Conservation (phyloP, 2,113 vertebrate species). For the Alexandromys fortis region DNA sequence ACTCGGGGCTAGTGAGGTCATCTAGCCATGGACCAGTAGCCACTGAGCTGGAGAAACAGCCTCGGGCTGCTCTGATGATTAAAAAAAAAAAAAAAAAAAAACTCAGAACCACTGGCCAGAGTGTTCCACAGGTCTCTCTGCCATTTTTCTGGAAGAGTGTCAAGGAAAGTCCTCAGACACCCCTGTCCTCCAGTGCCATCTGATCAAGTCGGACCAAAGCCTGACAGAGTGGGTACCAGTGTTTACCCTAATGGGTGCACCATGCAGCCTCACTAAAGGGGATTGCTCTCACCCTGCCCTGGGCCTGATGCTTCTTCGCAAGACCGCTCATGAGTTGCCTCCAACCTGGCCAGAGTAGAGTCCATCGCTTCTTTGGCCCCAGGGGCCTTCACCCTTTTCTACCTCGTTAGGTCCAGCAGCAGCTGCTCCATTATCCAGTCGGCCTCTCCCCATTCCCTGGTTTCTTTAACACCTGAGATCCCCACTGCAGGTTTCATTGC, state of each 20-base stretch:
- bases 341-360: background rate
- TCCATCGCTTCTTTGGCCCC: fast-evolving
- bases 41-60: background rate
- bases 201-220: too few species aligned
- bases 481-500: fast-evolving
- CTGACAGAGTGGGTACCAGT: fast-evolving
- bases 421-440: background rate
- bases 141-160: background rate
- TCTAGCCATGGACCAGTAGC: background rate
- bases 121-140: background rate
- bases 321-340: background rate
- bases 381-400: fast-evolving
- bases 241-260: fast-evolving
- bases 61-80: background rate
- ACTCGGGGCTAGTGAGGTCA: fast-evolving
- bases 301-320: fast-evolving
- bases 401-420: background rate
- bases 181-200: fast-evolving
- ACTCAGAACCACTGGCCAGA: background rate
- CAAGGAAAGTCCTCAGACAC: background rate
- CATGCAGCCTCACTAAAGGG: fast-evolving
- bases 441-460: background rate
- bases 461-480: background rate
- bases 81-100: too few species aligned
- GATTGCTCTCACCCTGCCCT: background rate